Evolutionary conservation across 2,888 invertebrate species (phyloP).

Genomic region (Xanthorhoe designata): DNA sequence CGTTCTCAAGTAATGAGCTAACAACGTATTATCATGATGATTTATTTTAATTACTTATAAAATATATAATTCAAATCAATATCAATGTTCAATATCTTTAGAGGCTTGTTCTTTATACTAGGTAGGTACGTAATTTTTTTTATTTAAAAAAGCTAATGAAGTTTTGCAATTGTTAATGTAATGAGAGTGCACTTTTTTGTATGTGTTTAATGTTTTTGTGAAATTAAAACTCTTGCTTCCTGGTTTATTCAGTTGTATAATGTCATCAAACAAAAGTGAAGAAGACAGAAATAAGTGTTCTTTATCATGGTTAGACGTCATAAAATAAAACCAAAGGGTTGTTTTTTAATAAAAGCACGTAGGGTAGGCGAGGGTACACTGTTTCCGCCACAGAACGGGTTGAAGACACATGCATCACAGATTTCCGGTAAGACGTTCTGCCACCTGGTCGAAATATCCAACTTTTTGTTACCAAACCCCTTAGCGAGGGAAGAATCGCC

Average conservation of each 20-base stretch:
- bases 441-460: slow-evolving; percentile 78
- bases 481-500: slow-evolving; percentile 66
- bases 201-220: background rate
- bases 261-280: slow-evolving; percentile 10
- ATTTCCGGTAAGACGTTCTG: slow-evolving; percentile 80
- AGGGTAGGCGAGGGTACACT: slow-evolving; percentile 69
- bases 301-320: slow-evolving; percentile 17
- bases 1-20: too few relatives aligned
- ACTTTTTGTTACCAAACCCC: slow-evolving; percentile 72
- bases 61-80: too few relatives aligned
- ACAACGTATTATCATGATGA: too few relatives aligned
- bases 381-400: slow-evolving; percentile 79
- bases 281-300: slow-evolving; percentile 9
- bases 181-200: background rate
- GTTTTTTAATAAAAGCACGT: slow-evolving; percentile 61
- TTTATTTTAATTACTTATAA: too few relatives aligned
- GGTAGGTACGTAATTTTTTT: too few relatives aligned
- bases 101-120: too few relatives aligned
- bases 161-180: too few relatives aligned
- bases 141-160: too few relatives aligned
- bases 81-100: too few relatives aligned
- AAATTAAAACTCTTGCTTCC: background rate
- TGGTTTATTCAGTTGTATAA: background rate
- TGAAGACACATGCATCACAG: slow-evolving; percentile 80
- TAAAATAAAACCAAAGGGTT: slow-evolving; percentile 53